phyloP scores from a whole-genome alignment of 2,113 vertebrate genomes.

The Neolamprologus caudopunctatus region DNA sequence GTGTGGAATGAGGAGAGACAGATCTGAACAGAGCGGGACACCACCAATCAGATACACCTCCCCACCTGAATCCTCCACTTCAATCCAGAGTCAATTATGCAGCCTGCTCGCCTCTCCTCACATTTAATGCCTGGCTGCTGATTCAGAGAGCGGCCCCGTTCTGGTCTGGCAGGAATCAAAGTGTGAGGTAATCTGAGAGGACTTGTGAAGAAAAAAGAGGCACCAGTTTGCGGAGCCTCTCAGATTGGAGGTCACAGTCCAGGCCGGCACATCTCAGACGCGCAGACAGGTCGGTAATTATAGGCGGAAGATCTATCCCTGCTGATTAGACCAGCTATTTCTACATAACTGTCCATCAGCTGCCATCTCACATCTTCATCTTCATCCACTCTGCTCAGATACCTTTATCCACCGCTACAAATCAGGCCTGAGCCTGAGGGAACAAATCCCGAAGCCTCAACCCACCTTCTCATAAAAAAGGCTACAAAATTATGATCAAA shows the following conservation, averaged over 20 bases:
- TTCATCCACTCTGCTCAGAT: background rate
- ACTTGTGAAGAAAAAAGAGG: background rate
- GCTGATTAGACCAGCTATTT: background rate
- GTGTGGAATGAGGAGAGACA: constrained; percentile 8
- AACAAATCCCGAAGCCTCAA: background rate
- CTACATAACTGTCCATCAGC: constrained; percentile 23
- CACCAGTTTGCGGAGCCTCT: background rate
- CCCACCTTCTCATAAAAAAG: background rate
- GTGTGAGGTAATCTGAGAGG: constrained; percentile 33
- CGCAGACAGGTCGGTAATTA: constrained; percentile 37
- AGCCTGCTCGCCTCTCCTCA: background rate
- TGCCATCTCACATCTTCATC: constrained; percentile 20
- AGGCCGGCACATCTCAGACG: background rate
- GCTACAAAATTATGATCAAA: constrained; percentile 4
- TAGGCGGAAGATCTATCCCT: background rate
- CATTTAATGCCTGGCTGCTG: constrained; percentile 42
- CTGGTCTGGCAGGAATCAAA: constrained; percentile 25
- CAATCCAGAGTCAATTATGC: constrained; percentile 39
- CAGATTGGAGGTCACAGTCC: constrained; percentile 14
- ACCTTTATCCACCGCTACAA: background rate
- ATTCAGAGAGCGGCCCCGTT: constrained; percentile 1
- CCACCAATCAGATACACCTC: constrained; percentile 30
- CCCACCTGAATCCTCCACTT: constrained; percentile 18
- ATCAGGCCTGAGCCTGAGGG: background rate
- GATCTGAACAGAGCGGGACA: background rate